Evolutionary conservation across 2,888 invertebrate genomes (phyloP), one percentile per base, ranked within the genome.

Genomic region (Acleris literana): DNA sequence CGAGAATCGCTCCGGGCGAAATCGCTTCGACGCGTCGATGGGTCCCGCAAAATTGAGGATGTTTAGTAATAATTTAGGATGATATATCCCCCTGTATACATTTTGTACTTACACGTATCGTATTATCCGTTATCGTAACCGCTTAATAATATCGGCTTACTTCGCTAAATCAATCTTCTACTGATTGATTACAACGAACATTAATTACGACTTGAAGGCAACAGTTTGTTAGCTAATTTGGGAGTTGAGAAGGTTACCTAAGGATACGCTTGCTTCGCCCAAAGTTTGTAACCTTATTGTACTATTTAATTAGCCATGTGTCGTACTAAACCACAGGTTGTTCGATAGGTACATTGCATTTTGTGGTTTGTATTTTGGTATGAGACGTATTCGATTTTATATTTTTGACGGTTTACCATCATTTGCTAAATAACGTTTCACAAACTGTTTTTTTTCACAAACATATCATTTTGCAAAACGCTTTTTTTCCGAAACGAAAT

Each of bases 61-160:
- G 81, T 83, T 88, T 84, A 85, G 79, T 78, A 80, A 83, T 84
- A 79, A 85, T 86, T 84, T 81, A 78, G 71, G 67, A 75, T 73
- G 76, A 72, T 76, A 77, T 79, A 77, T 65, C 44, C 44, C 60
- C 60, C 9, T 44, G 51, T 61, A 56, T 60, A 65, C 60, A 56
- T 65, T 49, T 39, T 57, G 18, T 22, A 62, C 22, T 22, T 58
- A 63, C 61, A 61, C 61, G 18, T 55, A 22, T 53, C 52, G 39
- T 13, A 51, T 64, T 29, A 64, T 43, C 33, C 22, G 22, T 61
- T 57, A 62, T 57, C 52, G 61, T 46, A 46, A 57, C 29, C 20
- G 48, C 33, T 64, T 49, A 20, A 29, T 22, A 54, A 22, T 44
- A 43, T 39, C 25, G 43, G 20, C 18, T 55, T 33, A 22, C 16